phyloP scores from a whole-genome alignment of 2,888 invertebrate species.

The Nomada fucata region DNA sequence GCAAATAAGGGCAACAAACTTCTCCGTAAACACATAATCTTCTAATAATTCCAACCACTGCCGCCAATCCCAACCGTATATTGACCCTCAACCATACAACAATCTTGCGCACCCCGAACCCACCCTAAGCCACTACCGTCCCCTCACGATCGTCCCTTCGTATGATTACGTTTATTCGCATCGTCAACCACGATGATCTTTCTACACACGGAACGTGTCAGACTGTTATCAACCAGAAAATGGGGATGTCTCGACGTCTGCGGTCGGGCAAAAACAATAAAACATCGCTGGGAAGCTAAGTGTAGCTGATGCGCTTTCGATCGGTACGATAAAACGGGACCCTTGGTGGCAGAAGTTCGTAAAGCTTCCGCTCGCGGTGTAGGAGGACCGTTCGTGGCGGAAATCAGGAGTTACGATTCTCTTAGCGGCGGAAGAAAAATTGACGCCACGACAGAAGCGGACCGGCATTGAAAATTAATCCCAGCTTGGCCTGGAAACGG shows the following conservation, averaged over 20 bases:
- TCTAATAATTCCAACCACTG: background rate
- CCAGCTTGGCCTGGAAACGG: background rate
- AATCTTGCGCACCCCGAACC: background rate
- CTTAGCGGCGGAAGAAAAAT: slow-evolving; percentile 9
- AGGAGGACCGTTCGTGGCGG: background rate
- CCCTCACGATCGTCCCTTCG: background rate
- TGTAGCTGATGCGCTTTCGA: slow-evolving; percentile 14
- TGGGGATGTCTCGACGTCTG: background rate
- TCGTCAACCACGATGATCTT: background rate
- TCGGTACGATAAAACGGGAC: slow-evolving; percentile 13
- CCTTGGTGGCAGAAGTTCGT: background rate
- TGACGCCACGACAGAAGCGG: background rate
- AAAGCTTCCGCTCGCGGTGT: background rate
- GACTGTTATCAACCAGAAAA: background rate
- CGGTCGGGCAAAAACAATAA: background rate
- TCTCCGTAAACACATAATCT: background rate
- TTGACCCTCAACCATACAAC: background rate
- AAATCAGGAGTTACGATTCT: slow-evolving; percentile 11
- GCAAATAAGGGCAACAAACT: background rate
- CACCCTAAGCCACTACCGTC: background rate
- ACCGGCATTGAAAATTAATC: slow-evolving; percentile 30
- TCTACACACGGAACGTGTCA: too few species aligned
- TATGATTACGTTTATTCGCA: slow-evolving; percentile 8
- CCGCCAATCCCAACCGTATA: background rate
- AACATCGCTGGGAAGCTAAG: background rate